phyloP scores from a whole-genome alignment of 1,140 invertebrate genomes.

The Amphibalanus amphitrite region DNA sequence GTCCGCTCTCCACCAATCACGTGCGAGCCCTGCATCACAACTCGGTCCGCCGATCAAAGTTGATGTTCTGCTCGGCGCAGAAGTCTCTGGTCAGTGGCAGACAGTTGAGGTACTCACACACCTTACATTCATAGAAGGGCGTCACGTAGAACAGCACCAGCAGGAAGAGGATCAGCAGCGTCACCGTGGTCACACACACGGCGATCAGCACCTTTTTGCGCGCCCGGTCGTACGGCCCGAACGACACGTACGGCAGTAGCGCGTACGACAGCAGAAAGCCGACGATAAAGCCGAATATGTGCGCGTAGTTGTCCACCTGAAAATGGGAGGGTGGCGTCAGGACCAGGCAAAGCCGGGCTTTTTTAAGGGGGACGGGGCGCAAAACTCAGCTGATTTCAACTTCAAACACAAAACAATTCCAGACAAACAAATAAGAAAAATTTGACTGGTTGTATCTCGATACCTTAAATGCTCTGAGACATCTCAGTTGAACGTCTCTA shows the following conservation, averaged over 20 bases:
- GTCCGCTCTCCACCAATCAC: too few species aligned
- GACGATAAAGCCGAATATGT: constrained; percentile 75
- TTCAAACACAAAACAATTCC: too few species aligned
- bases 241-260: constrained; percentile 70
- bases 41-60: constrained; percentile 39
- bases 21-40: not conserved
- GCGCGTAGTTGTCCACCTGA: constrained; percentile 80
- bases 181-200: constrained; percentile 52
- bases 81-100: constrained; percentile 75
- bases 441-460: too few species aligned
- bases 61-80: constrained; percentile 82
- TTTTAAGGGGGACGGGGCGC: too few species aligned
- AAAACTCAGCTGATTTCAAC: too few species aligned
- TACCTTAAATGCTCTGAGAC: too few species aligned
- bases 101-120: constrained; percentile 83
- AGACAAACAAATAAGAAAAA: too few species aligned
- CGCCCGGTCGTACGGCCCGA: constrained; percentile 60
- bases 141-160: constrained; percentile 72
- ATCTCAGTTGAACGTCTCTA: too few species aligned
- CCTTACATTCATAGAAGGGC: constrained; percentile 71
- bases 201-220: constrained; percentile 62
- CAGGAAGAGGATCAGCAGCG: constrained; percentile 54
- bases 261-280: constrained; percentile 45
- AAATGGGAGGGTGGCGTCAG: too few species aligned
- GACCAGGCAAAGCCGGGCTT: too few species aligned